Evolutionary conservation across 2,888 invertebrate genomes (phyloP), one percentile per base, ranked within the genome.

Genomic region (Athalia cordata): DNA sequence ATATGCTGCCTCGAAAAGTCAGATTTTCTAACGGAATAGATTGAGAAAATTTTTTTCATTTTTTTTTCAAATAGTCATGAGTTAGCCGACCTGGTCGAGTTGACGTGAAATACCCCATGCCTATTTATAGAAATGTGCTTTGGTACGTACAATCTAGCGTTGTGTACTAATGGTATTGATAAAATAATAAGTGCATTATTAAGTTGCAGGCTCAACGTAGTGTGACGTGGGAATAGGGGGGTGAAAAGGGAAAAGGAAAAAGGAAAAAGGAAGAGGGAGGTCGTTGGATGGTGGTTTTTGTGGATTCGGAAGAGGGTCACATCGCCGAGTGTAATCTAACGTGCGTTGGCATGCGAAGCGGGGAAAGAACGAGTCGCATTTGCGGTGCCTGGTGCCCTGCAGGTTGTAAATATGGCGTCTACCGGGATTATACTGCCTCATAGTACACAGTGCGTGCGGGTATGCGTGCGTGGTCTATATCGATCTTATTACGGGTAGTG

Each of bases 161-260:
- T 45, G 29, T 57, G 47, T 85, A 85, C 87, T 80, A 79, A 29
- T 29, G 82, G 83, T 86, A 87, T 88, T 85, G 88, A 87, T 87
- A 85, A 88, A 87, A 87, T 87, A 86, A 88, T 86, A 84, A 87
- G 87, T 84, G 84, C 85, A 84, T 87, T 88, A 88, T 87, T 87
- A 87, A 86, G 84, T 83, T 81, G 29, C 29, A 29, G 81, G 81
- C 68, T 78, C 78, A 79, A 81, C 79, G 81, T 74, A 45, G 57
- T 59, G 50, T 29, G n/a, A 52, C 55, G 55, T 55, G 9, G 55
- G 8, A 55, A 8, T 8, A 55, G 55, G 8, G 9, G 55, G n/a
- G 55, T 1, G 55, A 55, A 55, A 55, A 55, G n/a, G 9, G 3
- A 55, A n/a, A 55, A n/a, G 55, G 55, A n/a, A 55, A 55, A 55